Base-by-base conservation (phyloP, 1,140 invertebrate species). In the Tetragnatha versicolor region DNA sequence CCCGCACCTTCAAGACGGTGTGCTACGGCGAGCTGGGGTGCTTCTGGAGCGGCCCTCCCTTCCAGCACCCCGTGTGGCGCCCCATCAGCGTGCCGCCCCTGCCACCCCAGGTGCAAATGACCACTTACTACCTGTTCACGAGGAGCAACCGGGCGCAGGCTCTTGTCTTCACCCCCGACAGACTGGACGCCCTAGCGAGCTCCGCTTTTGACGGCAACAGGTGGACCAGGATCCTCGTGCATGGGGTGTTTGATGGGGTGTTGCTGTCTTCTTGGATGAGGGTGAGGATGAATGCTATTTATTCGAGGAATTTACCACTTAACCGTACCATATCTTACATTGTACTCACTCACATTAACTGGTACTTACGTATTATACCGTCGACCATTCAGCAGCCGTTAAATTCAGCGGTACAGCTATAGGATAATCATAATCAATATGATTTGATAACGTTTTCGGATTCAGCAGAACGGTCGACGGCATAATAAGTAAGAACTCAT, bases 11-110 rank as follows among this genome's bases (percentile, higher is more conserved):
- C 6, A 45, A 33, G 25, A 51, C 42, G 6, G 72, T 76, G 1
- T 95, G 93, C 83, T 95, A 91, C 83, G 91, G 90, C 2, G 88
- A 90, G 0, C 94, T 92, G 77, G 94, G 93, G 4, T 96, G 94
- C 84, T 95, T 93, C 83, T 91, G 92, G 37, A 90, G 93, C 49
- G 89, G 88, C n/a, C 87, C 90, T n/a, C 93, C 93, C 3, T 96
- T 93, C 92, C 49, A 65, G 25, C 90, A 90, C 2, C 91, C 84
- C 10, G 72, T 91, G 3, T 89, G 90, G 68, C 87, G 93, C 45
- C 93, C 93, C 10, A 90, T 94, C 39, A 92, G 91, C 69, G 88
- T 91, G 10, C 93, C 93, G 83, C 94, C 94, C 0, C 88, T 89
- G 80, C 87, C 89, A 73, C 86, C 91, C n/a, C 86, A 89, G 60